Evolutionary conservation across 2,113 vertebrate species (phyloP), one percentile per base, ranked within the genome.

Genomic region (Dissostichus mawsoni): DNA sequence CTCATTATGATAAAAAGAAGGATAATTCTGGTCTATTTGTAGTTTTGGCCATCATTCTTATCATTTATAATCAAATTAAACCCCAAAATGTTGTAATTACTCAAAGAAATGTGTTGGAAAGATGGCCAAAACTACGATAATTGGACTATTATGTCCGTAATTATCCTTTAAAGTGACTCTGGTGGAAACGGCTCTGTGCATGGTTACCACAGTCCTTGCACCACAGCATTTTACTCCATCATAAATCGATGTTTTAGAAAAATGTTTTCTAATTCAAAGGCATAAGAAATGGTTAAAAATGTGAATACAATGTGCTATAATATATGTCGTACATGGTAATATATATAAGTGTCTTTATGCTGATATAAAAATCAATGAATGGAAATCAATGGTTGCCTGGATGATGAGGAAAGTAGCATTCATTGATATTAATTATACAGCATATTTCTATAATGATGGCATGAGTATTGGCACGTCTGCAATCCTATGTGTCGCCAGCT

Each of bases 131-230:
- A 47, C 13, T 9, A 70, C 13, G 25, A 41, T 51, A 66, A 69
- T 66, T 20, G 36, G 1, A 41, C 36, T 1, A 41, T 7, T 8
- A 8, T 8, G 8, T 41, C 36, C 36, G 36, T 41, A 41, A 41
- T 8, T 41, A 62, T 80, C 69, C 58, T 81, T 55, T 70, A 23
- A 56, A 11, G 36, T 18, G 55, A 52, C 16, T 69, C 12, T 8
- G 74, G 20, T 41, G 25, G 33, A 68, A 61, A 44, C 10, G 33
- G 50, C 36, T 57, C 41, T n/a, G 3, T 78, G 83, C 85, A 89
- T 69, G 72, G 62, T 72, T 48, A 63, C 76, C 84, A 80, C 62
- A 13, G 57, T 51, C 23, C 20, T 52, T 17, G 51, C 18, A 45
- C 8, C 17, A 51, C 36, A 61, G 25, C 53, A 61, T 20, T 41